These are phyloP conservation scores for Leucoma salicis DNA, from an alignment of 2,888 invertebrate species.

Conservation along the genomic window DNA sequence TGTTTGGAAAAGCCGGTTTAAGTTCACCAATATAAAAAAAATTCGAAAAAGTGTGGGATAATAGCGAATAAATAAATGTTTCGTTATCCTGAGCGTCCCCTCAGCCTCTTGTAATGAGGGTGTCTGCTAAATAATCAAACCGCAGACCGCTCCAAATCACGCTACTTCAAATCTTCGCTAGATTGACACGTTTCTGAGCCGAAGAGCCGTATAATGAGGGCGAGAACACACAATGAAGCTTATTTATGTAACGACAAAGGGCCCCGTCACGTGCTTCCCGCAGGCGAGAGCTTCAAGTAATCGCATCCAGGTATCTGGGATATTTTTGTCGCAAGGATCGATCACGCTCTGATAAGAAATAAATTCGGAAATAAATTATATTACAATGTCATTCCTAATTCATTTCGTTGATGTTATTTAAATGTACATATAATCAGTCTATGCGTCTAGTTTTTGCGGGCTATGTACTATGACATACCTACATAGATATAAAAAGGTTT, in stretches of 20 bases:
- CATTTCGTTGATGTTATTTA: too few relatives aligned
- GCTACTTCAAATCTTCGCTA: constrained; percentile 33
- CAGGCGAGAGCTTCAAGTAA: constrained; percentile 25
- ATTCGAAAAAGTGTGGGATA: background rate
- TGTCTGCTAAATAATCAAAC: constrained; percentile 13
- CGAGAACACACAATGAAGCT: constrained; percentile 55
- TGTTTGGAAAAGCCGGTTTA: too few relatives aligned
- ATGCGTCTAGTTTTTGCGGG: too few relatives aligned
- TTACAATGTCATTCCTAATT: too few relatives aligned
- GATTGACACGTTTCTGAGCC: constrained; percentile 56
- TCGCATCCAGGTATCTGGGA: constrained; percentile 14
- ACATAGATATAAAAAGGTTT: too few relatives aligned
- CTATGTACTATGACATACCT: too few relatives aligned
- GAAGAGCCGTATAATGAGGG: constrained; percentile 54
- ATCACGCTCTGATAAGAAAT: background rate
- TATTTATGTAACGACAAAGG: constrained; percentile 54
- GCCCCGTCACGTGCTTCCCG: constrained; percentile 45
- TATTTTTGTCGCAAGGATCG: background rate
- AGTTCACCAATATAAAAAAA: too few relatives aligned
- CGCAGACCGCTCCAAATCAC: constrained; percentile 23
- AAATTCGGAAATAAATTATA: background rate
- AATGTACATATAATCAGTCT: too few relatives aligned
- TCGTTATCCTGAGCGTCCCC: constrained; percentile 2
- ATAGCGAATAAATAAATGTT: background rate
- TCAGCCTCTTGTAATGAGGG: constrained; percentile 2